Evolutionary conservation across 2,888 invertebrate genomes (phyloP).

Genomic region (Neuroscelio doddi): DNA sequence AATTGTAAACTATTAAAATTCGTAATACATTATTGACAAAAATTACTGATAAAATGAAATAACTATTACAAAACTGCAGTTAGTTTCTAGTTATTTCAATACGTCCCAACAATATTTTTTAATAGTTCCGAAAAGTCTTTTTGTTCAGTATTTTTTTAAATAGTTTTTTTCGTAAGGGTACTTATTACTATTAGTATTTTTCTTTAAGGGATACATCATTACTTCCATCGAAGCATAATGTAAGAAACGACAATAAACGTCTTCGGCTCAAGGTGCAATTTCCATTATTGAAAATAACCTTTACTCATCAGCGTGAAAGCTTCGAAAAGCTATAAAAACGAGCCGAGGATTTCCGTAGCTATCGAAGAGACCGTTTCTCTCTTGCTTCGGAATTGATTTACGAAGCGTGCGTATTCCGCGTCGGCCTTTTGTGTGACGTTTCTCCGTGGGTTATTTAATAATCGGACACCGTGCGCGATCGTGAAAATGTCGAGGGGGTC

Average conservation of each 20-base stretch:
- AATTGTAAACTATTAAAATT: too few species aligned
- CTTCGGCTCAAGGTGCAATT: too few species aligned
- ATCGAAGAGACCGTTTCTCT: conserved; percentile 7
- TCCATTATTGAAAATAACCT: conserved; percentile 29
- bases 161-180: too few species aligned
- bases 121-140: too few species aligned
- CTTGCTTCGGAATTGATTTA: conserved; percentile 36
- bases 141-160: too few species aligned
- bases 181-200: too few species aligned
- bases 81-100: too few species aligned
- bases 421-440: conserved; percentile 3
- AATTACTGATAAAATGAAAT: too few species aligned
- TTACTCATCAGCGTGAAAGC: conserved; percentile 12
- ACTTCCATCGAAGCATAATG: neutral
- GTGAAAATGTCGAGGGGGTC: conserved; percentile 29
- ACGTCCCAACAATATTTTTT: too few species aligned
- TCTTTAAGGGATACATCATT: too few species aligned
- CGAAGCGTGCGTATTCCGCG: conserved; percentile 22
- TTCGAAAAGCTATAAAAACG: conserved; percentile 12
- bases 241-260: neutral
- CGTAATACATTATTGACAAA: too few species aligned
- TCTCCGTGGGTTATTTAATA: conserved; percentile 28
- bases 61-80: too few species aligned
- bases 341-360: neutral
- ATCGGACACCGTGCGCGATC: conserved; percentile 26